A percentile compares a stretch with the other conserved stretches of the same genome.
Evolutionary conservation across 2,888 invertebrate species (phyloP).

Genomic region (Athripsodes cinereus): DNA sequence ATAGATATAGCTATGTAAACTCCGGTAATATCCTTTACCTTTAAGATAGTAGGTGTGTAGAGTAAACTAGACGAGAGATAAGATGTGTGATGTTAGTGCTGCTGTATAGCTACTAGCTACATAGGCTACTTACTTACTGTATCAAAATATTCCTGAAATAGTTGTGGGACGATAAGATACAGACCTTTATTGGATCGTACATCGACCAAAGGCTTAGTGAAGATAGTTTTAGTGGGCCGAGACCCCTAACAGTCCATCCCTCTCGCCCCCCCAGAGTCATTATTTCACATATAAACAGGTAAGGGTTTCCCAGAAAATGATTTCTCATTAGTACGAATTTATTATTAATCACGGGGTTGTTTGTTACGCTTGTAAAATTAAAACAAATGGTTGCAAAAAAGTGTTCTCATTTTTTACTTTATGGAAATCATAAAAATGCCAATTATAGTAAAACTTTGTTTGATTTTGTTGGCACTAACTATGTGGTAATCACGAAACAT

Average conservation of each 20-base stretch:
- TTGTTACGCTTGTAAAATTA: no score
- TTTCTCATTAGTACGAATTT: background rate
- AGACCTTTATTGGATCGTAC: background rate
- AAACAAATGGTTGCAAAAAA: no score
- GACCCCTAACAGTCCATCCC: background rate
- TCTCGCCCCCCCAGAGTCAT: background rate
- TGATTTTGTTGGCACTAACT: no score
- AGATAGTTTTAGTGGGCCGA: slow-evolving; percentile 1
- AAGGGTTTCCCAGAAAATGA: background rate
- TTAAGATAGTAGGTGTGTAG: no score
- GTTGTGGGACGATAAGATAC: background rate
- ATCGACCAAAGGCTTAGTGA: slow-evolving; percentile 6
- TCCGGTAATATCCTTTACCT: no score
- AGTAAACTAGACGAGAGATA: no score
- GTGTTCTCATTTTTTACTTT: no score
- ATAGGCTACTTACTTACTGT: background rate
- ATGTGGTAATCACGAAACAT: no score
- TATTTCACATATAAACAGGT: background rate
- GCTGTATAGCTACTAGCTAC: background rate
- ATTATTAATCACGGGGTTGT: background rate
- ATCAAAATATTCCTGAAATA: background rate
- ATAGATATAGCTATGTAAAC: no score
- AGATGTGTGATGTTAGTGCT: background rate
- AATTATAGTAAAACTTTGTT: no score
- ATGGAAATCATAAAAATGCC: no score